Evolutionary conservation across 1,140 invertebrate genomes (phyloP).

Genomic region (Branchinecta lindahli): DNA sequence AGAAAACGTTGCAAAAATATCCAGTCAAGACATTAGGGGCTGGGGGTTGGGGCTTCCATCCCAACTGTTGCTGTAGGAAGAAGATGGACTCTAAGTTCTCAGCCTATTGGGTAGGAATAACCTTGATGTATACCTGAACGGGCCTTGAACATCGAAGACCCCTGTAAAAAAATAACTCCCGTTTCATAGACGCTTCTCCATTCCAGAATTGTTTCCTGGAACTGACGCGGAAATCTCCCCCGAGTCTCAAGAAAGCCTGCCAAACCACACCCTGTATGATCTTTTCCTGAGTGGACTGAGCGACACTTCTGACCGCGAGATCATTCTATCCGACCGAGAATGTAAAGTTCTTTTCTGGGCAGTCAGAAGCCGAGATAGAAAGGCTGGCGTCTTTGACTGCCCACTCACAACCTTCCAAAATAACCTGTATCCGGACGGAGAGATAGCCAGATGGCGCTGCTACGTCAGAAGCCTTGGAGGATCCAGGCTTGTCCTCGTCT

Average conservation of each 20-base stretch:
- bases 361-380: conserved; percentile 6
- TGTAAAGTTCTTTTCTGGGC: conserved; percentile 17
- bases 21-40: too few relatives aligned
- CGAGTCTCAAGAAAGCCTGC: neutral
- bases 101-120: too few relatives aligned
- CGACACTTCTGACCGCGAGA: conserved; percentile 19
- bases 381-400: conserved; percentile 9
- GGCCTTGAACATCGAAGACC: too few relatives aligned
- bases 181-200: too few relatives aligned
- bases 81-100: too few relatives aligned
- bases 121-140: too few relatives aligned
- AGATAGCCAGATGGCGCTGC: conserved; percentile 43
- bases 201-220: conserved; percentile 9
- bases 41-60: too few relatives aligned
- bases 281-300: conserved; percentile 23
- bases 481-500: conserved; percentile 48
- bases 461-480: conserved; percentile 46
- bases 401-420: neutral
- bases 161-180: too few relatives aligned
- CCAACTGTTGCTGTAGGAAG: too few relatives aligned
- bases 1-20: too few relatives aligned
- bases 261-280: conserved; percentile 24
- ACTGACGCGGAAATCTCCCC: neutral
- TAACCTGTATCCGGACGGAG: neutral
- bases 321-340: conserved; percentile 21